These are phyloP conservation scores for Macquaria australasica DNA, from an alignment of 2,113 vertebrate genomes.

Conservation along the genomic window DNA sequence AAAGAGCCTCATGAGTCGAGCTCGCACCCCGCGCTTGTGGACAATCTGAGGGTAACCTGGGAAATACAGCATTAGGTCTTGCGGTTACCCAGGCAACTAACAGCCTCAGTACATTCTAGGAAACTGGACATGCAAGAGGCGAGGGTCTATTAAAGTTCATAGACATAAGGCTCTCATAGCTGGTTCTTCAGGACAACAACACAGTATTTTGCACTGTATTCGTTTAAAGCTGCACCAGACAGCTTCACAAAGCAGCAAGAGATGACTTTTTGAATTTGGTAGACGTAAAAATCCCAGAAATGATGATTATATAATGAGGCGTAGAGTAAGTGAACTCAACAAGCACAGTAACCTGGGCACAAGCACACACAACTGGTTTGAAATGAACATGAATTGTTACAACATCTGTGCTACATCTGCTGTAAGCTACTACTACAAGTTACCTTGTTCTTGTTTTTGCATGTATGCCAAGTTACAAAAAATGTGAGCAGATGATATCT, in stretches of 20 bases:
- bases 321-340: not conserved
- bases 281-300: not conserved
- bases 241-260: not conserved
- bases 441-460: not conserved
- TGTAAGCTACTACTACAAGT: not conserved
- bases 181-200: slow-evolving; percentile 75
- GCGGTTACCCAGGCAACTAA: slow-evolving; percentile 65
- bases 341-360: not conserved
- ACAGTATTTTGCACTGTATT: not conserved
- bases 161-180: not conserved
- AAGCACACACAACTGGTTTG: not conserved
- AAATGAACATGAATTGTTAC: not conserved
- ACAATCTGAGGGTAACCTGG: slow-evolving; percentile 92
- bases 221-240: not conserved
- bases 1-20: slow-evolving; percentile 94
- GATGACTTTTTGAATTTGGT: not conserved
- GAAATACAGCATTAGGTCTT: slow-evolving; percentile 86
- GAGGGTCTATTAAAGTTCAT: slow-evolving; percentile 18
- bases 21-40: slow-evolving; percentile 91
- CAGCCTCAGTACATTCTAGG: slow-evolving; percentile 37
- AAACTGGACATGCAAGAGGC: slow-evolving; percentile 47
- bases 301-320: not conserved
- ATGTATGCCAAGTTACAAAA: not conserved
- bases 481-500: not conserved
- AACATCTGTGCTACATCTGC: not conserved